Conservation (phyloP, 2,888 invertebrate genomes). For the Tenthredo scrophulariae region DNA sequence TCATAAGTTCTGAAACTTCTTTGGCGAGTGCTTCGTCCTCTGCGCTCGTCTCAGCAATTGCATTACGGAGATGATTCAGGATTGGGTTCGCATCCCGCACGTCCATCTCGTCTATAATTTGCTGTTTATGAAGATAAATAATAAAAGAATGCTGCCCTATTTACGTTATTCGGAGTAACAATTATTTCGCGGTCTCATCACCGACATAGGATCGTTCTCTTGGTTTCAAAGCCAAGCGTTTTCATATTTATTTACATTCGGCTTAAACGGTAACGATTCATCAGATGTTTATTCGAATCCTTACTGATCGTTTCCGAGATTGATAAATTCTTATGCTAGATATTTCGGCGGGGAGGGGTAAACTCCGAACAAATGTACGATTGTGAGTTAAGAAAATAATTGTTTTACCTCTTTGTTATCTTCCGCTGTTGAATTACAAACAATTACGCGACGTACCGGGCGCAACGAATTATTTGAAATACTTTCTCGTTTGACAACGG, state of each 20-base stretch:
- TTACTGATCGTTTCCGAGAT: neutral
- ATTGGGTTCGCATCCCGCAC: constrained; percentile 53
- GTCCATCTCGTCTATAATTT: neutral
- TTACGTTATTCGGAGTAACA: neutral
- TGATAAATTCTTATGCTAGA: neutral
- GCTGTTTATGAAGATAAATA: neutral
- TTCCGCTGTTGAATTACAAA: neutral
- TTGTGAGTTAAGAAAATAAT: neutral
- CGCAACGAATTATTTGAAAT: constrained; percentile 11
- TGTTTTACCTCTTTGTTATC: constrained; percentile 24
- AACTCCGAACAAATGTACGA: neutral
- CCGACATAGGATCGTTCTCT: neutral
- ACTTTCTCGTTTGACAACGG: neutral
- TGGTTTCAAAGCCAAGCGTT: neutral
- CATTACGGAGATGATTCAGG: constrained; percentile 63
- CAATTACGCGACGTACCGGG: neutral
- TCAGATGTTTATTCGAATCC: neutral
- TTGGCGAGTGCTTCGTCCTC: constrained; percentile 66
- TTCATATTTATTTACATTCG: neutral
- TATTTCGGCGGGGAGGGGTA: neutral
- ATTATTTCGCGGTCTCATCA: neutral
- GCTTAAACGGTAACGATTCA: neutral
- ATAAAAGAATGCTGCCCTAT: neutral
- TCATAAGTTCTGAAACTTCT: constrained; percentile 65
- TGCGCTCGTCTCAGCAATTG: constrained; percentile 67